A percentile compares a stretch with the other conserved stretches of the same genome.
Conservation (phyloP, 2,113 vertebrate genomes). For the Strix aluco region DNA sequence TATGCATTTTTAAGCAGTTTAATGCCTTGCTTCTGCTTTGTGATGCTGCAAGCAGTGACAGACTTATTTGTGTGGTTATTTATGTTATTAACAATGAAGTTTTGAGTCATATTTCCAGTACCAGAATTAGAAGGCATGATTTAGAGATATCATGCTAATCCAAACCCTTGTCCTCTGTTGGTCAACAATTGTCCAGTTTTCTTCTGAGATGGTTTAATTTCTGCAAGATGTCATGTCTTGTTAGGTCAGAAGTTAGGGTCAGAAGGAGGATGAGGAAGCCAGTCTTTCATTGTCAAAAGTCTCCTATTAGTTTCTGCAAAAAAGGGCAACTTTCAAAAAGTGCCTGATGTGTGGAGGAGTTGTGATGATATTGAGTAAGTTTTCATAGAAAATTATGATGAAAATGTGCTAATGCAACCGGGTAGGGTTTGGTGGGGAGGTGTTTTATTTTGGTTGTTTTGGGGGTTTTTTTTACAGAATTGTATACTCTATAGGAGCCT, state of each 20-base stretch:
- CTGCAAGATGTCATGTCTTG: neutral
- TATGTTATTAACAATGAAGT: neutral
- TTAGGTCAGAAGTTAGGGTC: neutral
- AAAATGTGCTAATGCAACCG: neutral
- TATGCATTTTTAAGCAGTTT: neutral
- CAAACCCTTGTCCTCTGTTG: neutral
- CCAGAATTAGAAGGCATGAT: neutral
- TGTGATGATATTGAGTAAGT: neutral
- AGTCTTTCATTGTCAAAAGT: neutral
- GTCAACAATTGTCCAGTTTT: neutral
- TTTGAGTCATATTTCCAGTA: constrained; percentile 5
- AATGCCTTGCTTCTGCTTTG: neutral
- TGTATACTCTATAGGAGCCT: neutral
- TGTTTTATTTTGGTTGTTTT: neutral
- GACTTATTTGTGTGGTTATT: neutral
- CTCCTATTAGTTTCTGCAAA: neutral
- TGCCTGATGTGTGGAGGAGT: neutral
- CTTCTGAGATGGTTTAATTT: neutral
- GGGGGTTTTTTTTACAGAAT: neutral
- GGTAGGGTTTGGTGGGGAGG: neutral
- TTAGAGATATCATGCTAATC: neutral
- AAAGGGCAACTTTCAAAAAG: neutral
- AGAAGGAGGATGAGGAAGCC: neutral
- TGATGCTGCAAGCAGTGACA: neutral
- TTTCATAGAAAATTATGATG: neutral